Evolutionary conservation across 2,797 vertebrate species (phyloP).

Genomic region (Octomys mimax): DNA sequence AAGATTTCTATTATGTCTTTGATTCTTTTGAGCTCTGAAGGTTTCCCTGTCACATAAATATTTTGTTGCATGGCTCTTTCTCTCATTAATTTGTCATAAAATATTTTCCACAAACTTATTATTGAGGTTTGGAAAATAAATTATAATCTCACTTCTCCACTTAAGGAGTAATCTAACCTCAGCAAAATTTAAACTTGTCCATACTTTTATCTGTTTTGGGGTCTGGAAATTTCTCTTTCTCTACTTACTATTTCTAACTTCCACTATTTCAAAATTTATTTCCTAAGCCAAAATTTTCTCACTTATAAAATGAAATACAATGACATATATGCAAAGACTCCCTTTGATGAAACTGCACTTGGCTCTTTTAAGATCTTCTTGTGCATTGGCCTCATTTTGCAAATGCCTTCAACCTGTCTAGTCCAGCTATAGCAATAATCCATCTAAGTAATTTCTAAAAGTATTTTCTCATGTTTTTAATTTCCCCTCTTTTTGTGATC

Average conservation of each 20-base stretch:
- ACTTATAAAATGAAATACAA: background rate
- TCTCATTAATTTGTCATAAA: background rate
- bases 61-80: background rate
- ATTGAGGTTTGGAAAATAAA: background rate
- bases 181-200: background rate
- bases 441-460: background rate
- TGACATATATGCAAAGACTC: background rate
- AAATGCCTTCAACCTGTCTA: background rate
- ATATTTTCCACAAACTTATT: background rate
- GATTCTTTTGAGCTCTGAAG: background rate
- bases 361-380: background rate
- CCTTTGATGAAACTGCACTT: background rate
- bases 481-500: background rate
- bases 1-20: background rate
- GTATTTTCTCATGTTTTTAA: background rate
- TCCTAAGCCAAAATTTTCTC: background rate
- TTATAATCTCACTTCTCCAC: background rate
- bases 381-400: background rate
- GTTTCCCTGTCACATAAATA: background rate
- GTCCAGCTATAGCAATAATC: background rate
- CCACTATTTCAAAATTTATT: background rate
- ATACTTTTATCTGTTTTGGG: background rate
- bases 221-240: background rate
- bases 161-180: background rate
- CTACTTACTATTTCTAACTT: background rate